phyloP scores from a whole-genome alignment of 2,113 vertebrate genomes.

The Neoarius graeffei region DNA sequence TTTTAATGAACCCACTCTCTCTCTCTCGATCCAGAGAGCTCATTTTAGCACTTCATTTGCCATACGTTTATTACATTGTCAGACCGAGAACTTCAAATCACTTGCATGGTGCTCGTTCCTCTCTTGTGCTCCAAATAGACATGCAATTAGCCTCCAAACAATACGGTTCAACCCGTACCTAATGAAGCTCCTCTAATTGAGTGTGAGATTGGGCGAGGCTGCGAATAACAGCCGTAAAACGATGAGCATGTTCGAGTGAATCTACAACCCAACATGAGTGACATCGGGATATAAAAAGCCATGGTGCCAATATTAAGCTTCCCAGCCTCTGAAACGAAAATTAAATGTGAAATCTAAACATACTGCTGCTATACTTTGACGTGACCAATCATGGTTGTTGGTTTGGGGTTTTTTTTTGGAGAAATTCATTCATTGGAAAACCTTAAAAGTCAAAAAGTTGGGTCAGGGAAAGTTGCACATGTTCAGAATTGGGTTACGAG shows the following conservation, averaged over 20 bases:
- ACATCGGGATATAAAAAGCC: neutral
- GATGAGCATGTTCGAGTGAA: too few relatives aligned
- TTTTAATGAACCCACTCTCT: slow-evolving; percentile 6
- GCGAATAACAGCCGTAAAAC: neutral
- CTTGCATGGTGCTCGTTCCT: slow-evolving; percentile 6
- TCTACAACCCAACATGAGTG: neutral
- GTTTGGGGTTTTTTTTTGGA: neutral
- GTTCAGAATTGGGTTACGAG: neutral
- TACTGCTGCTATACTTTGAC: neutral
- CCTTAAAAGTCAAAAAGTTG: too few relatives aligned
- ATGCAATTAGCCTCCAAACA: slow-evolving; percentile 50
- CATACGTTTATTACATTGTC: slow-evolving; percentile 49
- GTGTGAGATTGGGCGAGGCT: slow-evolving; percentile 37
- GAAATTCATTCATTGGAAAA: neutral
- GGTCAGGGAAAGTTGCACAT: neutral
- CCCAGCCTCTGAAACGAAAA: neutral
- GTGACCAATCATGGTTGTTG: neutral
- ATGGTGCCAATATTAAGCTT: neutral
- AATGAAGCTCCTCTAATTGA: slow-evolving; percentile 42
- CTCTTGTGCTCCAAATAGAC: slow-evolving; percentile 42
- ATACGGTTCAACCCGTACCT: slow-evolving; percentile 42
- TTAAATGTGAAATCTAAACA: neutral
- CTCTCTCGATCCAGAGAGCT: neutral
- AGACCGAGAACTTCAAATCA: slow-evolving; percentile 42
- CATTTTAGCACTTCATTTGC: slow-evolving; percentile 48